These are phyloP conservation scores for Glaucopsyche alexis DNA, from an alignment of 2,888 invertebrate genomes.

Conservation along the genomic window DNA sequence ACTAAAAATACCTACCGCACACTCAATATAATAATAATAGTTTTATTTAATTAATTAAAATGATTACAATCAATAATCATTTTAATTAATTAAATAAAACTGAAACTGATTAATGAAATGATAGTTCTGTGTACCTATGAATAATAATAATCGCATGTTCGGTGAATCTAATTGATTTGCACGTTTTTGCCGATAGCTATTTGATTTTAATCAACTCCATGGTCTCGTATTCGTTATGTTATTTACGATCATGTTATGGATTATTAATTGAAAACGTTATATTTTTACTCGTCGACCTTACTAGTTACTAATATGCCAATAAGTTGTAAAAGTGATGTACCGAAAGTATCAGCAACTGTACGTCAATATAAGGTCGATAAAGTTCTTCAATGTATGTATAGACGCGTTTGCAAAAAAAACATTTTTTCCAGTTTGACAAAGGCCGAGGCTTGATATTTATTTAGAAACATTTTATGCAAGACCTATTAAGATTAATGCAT, in stretches of 20 bases:
- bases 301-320: background rate
- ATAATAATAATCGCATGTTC: background rate
- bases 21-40: background rate
- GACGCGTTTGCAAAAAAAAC: too few relatives aligned
- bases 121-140: background rate
- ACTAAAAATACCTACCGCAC: background rate
- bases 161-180: constrained; percentile 22
- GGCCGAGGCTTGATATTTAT: too few relatives aligned
- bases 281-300: background rate
- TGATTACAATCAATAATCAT: background rate
- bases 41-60: background rate
- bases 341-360: background rate
- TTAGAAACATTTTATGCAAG: too few relatives aligned
- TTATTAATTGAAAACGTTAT: too few relatives aligned
- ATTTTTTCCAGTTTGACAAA: too few relatives aligned
- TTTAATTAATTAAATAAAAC: background rate
- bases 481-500: too few relatives aligned
- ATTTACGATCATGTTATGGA: background rate
- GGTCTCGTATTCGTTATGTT: background rate
- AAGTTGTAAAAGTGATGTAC: background rate
- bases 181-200: constrained; percentile 11
- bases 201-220: constrained; percentile 8
- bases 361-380: background rate
- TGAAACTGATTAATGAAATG: background rate
- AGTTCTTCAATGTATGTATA: background rate